Evolutionary conservation across 2,888 invertebrate genomes (phyloP).

Genomic region (Empis livida): DNA sequence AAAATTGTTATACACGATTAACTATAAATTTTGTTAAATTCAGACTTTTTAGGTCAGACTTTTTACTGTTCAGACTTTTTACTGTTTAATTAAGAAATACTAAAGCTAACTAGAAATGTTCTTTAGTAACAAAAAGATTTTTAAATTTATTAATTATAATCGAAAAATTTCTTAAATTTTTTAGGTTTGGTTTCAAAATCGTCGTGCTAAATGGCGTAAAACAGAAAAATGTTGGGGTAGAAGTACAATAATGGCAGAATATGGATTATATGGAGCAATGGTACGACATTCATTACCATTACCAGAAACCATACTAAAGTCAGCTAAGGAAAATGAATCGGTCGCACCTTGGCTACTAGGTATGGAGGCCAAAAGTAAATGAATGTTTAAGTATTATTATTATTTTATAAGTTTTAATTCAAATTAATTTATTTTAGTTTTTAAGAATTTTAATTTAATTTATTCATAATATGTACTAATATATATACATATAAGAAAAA

Average conservation of each 20-base stretch:
- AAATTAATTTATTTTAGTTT: conserved; percentile 1
- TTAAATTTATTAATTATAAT: too few relatives aligned
- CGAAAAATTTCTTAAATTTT: too few relatives aligned
- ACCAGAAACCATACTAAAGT: conserved; percentile 96
- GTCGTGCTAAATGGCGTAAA: conserved; percentile 98
- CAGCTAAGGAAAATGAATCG: conserved; percentile 90
- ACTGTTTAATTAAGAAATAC: too few relatives aligned
- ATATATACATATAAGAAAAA: too few relatives aligned
- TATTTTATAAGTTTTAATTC: conserved; percentile 1
- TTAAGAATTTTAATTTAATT: background rate
- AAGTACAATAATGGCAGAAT: conserved; percentile 99
- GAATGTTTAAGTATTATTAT: conserved; percentile 20
- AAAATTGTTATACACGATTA: too few relatives aligned
- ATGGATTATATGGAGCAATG: conserved; percentile 99
- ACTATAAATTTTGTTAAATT: too few relatives aligned
- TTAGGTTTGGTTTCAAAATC: conserved; percentile 93
- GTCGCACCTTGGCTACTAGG: conserved; percentile 99
- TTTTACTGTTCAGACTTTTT: too few relatives aligned
- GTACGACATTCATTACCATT: conserved; percentile 96
- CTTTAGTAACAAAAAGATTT: too few relatives aligned
- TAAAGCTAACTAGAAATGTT: too few relatives aligned
- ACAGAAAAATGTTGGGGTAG: conserved; percentile 99
- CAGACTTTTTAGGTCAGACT: too few relatives aligned
- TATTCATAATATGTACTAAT: too few relatives aligned
- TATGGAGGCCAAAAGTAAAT: conserved; percentile 45